Base-by-base conservation (phyloP, 2,888 invertebrate genomes). In the Oligia latruncula region DNA sequence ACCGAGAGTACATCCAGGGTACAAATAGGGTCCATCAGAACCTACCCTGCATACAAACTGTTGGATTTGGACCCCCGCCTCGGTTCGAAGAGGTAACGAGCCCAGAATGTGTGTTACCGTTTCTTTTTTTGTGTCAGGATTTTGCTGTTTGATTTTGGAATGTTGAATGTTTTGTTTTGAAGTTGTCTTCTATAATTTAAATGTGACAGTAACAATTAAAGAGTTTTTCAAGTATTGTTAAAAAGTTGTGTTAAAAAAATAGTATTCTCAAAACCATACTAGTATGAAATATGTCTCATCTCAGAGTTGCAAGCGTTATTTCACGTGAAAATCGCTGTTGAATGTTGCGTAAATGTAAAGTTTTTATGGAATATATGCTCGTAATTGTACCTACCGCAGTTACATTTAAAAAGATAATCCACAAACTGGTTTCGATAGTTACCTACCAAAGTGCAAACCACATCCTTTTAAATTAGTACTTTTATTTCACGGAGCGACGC, bases 11-110 rank as follows among this genome's bases (percentile, higher is more conserved):
- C 89, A 90, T 88, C 83, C 82, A 83, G 90, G 88, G 90, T 91
- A 93, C 92, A 91, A 92, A 93, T 91, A 90, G 90, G 90, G 88
- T 86, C 87, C 88, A 83, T 86, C 87, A 87, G 82, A 81, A 73
- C 87, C 79, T 81, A 79, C 78, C 74, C 81, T 88, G 93, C 89
- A 93, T 93, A 93, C 90, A 93, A 93, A 93, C 92, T 83, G 90
- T 86, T 87, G 74, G 85, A 91, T 93, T 93, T 91, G 81, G 84
- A 83, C 89, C 83, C 67, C 66, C 85, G 73, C 70, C 82, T 75
- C 52, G 64, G 71, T 87, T 76, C 71, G 72, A 68, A 72, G 76
- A 90, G 88, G 90, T 91, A 91, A 92, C 90, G 88, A 86, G 83
- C 87, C 86, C 87, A 75, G 81, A 88, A 89, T 87, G 77, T 60